These are phyloP conservation scores for Desmophyllum pertusum DNA, from an alignment of 92 coral and sea anemone species.

Conservation along the genomic window DNA sequence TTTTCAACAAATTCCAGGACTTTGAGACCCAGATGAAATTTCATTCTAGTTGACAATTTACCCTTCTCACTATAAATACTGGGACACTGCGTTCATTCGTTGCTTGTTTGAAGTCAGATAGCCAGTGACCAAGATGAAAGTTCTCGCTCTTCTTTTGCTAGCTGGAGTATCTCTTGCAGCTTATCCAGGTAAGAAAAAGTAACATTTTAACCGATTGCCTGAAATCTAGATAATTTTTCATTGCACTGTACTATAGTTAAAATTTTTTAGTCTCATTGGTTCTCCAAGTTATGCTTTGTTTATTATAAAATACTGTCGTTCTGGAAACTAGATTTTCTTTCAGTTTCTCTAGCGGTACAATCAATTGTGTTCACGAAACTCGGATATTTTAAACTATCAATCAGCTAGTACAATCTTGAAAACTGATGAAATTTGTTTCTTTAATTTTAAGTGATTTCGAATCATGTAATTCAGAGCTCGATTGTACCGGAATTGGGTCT, in stretches of 20 bases:
- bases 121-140: conserved; percentile 29
- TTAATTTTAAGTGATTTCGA: too few relatives aligned
- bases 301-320: too few relatives aligned
- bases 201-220: neutral
- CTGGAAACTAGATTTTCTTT: too few relatives aligned
- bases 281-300: too few relatives aligned
- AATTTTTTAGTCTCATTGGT: neutral
- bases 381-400: neutral
- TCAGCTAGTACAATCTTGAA: neutral
- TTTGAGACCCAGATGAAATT: conserved; percentile 13
- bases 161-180: conserved; percentile 39
- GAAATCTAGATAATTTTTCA: neutral
- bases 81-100: too few relatives aligned
- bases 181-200: neutral
- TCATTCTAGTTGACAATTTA: neutral
- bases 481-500: neutral
- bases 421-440: too few relatives aligned
- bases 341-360: neutral
- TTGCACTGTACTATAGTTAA: neutral
- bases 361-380: neutral
- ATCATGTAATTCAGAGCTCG: too few relatives aligned
- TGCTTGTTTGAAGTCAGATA: conserved; percentile 1
- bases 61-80: conserved; percentile 18
- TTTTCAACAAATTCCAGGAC: neutral
- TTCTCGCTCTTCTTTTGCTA: conserved; percentile 5